Evolutionary conservation across 2,888 invertebrate genomes (phyloP).

Genomic region (Mechanitis messenoides): DNA sequence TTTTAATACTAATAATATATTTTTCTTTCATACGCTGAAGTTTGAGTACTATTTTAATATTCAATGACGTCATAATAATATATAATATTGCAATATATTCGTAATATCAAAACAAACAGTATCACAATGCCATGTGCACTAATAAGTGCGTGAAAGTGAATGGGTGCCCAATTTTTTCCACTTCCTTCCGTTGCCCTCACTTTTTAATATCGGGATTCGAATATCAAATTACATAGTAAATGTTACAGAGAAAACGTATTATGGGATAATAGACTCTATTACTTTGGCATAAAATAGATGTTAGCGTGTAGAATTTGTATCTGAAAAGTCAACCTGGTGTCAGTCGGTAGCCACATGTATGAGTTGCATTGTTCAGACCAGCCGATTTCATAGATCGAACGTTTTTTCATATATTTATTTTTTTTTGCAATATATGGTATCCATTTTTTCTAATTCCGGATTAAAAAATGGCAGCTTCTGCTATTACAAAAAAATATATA

Average conservation of each 20-base stretch:
- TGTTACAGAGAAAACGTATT: slow-evolving; percentile 19
- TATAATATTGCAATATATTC: slow-evolving; percentile 3
- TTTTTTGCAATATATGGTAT: slow-evolving; percentile 67
- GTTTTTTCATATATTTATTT: slow-evolving; percentile 46
- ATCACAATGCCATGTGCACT: slow-evolving; percentile 50
- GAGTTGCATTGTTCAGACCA: slow-evolving; percentile 56
- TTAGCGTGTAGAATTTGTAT: slow-evolving; percentile 22
- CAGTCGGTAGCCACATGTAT: slow-evolving; percentile 74
- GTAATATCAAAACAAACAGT: slow-evolving; percentile 20
- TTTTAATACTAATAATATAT: no score
- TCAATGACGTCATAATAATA: not conserved
- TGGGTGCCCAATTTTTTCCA: slow-evolving; percentile 67
- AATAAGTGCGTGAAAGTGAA: slow-evolving; percentile 67
- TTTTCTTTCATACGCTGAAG: not conserved
- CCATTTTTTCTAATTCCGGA: slow-evolving; percentile 60
- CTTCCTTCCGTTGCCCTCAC: slow-evolving; percentile 74
- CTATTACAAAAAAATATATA: slow-evolving; percentile 9
- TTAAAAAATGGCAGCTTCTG: slow-evolving; percentile 32
- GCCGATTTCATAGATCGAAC: slow-evolving; percentile 55
- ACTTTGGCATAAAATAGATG: slow-evolving; percentile 31
- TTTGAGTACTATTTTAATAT: no score
- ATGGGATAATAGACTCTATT: slow-evolving; percentile 30
- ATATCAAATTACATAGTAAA: slow-evolving; percentile 66
- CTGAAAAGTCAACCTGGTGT: slow-evolving; percentile 41
- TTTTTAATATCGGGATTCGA: slow-evolving; percentile 67